Evolutionary conservation across 2,888 invertebrate genomes (phyloP), one percentile per base, ranked within the genome.

Genomic region (Tuberolachnus salignus): DNA sequence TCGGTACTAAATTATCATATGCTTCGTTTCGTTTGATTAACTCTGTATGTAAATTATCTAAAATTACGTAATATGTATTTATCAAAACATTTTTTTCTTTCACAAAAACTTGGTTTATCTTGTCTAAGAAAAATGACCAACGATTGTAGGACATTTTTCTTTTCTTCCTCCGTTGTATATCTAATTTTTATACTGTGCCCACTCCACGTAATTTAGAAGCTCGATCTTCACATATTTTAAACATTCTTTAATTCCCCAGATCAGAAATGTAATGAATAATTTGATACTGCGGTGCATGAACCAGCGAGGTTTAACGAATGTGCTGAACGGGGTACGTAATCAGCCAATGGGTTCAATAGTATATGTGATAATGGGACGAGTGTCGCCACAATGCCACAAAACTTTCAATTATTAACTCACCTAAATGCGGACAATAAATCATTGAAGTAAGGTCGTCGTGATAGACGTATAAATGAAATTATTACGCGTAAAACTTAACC

Each of bases 41-140:
- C n/a, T n/a, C n/a, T n/a, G n/a, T n/a, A n/a, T n/a, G n/a, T n/a
- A 64, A 19, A 46, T 64, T 64, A 64, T 64, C 44, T 64, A 64
- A 64, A 34, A 61, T 61, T 34, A 34, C 61, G 34, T 61, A 61
- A 34, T 61, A 61, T 16, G 34, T 61, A 34, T 61, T 61, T n/a
- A 61, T 61, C 16, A 61, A 61, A 61, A 61, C 26, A 34, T n/a
- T 34, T 14, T 61, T 61, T 26, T 61, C 61, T 61, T n/a, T 16
- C 26, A 59, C 59, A 26, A 16, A 59, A 59, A 59, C 34, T 26
- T 26, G 14, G 26, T 59, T 59, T 16, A 26, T 34, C 59, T 16
- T 34, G 26, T 26, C 16, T 53, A 53, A 26, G 26, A n/a, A n/a
- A n/a, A n/a, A n/a, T n/a, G n/a, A n/a, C n/a, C n/a, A n/a, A n/a